Conservation (phyloP, 2,113 vertebrate species). For the Sakesphorus luctuosus region DNA sequence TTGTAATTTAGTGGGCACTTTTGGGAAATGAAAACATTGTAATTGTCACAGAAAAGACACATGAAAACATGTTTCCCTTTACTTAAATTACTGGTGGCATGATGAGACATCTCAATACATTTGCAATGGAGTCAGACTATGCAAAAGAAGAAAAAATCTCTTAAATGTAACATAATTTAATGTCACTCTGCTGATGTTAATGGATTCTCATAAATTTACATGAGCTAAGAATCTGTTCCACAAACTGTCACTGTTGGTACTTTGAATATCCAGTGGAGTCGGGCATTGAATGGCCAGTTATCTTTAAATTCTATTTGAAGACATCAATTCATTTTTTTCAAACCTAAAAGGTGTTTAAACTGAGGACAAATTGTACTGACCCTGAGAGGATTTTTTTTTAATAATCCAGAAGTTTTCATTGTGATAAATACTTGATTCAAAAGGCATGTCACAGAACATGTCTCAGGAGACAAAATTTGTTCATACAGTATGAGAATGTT, state of each 20-base stretch:
- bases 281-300: background rate
- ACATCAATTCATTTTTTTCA: background rate
- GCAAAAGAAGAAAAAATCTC: conserved; percentile 4
- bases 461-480: background rate
- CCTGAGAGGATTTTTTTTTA: background rate
- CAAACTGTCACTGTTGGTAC: background rate
- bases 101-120: background rate
- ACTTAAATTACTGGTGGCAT: background rate
- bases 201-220: background rate
- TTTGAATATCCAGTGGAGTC: background rate
- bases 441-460: background rate
- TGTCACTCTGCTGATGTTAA: background rate
- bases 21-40: conserved; percentile 55
- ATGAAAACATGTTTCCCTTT: conserved; percentile 32
- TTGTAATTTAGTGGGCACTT: conserved; percentile 68
- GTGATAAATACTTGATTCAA: background rate
- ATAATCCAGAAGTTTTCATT: background rate
- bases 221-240: background rate
- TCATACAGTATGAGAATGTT: background rate
- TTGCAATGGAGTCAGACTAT: background rate
- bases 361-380: background rate
- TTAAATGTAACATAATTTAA: background rate
- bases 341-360: background rate
- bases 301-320: background rate
- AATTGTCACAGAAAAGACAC: conserved; percentile 43